Conservation (phyloP, 2,113 vertebrate genomes). For the Corythornis madagascariensis region DNA sequence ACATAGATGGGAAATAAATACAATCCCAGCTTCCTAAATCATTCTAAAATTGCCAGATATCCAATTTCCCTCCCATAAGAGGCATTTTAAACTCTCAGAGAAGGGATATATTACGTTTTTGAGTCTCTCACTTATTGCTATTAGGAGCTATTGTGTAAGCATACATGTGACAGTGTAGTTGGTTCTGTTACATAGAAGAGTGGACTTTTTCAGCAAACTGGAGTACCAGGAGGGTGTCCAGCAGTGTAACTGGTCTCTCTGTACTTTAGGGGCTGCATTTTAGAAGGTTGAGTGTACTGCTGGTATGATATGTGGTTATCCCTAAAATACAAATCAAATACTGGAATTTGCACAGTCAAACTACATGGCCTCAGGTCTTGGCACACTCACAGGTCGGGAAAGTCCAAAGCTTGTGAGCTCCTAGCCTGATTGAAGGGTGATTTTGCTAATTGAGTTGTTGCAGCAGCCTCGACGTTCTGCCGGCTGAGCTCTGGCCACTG, state of each 20-base stretch:
- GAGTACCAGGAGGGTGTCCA: not conserved
- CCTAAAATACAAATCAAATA: not conserved
- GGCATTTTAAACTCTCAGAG: not conserved
- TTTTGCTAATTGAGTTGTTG: not conserved
- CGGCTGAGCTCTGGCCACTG: not conserved
- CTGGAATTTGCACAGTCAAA: not conserved
- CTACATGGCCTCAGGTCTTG: accelerated
- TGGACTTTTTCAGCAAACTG: not conserved
- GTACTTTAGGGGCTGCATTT: not conserved
- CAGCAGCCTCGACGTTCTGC: not conserved
- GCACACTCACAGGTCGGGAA: not conserved
- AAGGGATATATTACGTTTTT: not conserved
- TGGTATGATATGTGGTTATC: not conserved
- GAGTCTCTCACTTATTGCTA: not conserved
- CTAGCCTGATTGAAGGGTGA: not conserved
- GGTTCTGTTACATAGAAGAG: not conserved
- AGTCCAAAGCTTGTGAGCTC: not conserved
- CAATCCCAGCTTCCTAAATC: not conserved
- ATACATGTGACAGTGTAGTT: not conserved
- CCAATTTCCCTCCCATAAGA: not conserved
- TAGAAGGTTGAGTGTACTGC: not conserved
- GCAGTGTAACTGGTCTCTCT: not conserved
- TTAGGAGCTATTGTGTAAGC: not conserved
- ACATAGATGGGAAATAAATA: not conserved
- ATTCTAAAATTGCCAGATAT: not conserved